A percentile compares a stretch with the other conserved stretches of the same genome.
phyloP scores from a whole-genome alignment of 2,888 invertebrate genomes.

The Deilephila elpenor region DNA sequence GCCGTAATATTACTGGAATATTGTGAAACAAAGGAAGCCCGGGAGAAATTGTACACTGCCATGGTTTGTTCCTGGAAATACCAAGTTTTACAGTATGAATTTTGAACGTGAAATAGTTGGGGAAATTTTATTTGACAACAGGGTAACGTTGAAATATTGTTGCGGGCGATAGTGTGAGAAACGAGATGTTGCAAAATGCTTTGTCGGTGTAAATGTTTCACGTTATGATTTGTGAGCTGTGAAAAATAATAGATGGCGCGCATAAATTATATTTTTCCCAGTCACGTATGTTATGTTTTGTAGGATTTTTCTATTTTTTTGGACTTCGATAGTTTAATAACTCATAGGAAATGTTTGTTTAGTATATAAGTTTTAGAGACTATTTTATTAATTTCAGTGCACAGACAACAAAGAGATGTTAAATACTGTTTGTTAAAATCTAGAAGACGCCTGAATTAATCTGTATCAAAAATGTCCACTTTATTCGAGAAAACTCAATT shows the following conservation, averaged over 20 bases:
- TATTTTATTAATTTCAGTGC: no score
- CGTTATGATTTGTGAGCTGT: not conserved
- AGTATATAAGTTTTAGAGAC: no score
- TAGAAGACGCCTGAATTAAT: not conserved
- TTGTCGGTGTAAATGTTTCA: constrained; percentile 13
- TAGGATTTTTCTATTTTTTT: no score
- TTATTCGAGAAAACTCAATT: constrained; percentile 1
- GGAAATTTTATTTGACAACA: constrained; percentile 28
- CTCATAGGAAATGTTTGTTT: no score
- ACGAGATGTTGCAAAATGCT: constrained; percentile 13
- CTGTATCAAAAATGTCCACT: not conserved
- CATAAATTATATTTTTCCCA: not conserved
- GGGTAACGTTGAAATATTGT: constrained; percentile 32
- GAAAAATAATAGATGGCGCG: not conserved
- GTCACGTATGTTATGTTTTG: no score
- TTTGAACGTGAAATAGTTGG: constrained; percentile 31
- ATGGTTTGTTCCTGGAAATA: constrained; percentile 40
- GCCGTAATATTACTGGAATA: constrained; percentile 29
- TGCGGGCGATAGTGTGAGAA: constrained; percentile 24
- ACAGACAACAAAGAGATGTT: not conserved
- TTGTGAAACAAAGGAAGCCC: constrained; percentile 43
- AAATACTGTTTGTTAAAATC: not conserved
- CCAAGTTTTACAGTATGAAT: constrained; percentile 32
- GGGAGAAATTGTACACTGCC: constrained; percentile 36
- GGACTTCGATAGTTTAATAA: no score